Base-by-base conservation (phyloP, 2,113 vertebrate genomes). In the Cyphomyrus plagiostoma region DNA sequence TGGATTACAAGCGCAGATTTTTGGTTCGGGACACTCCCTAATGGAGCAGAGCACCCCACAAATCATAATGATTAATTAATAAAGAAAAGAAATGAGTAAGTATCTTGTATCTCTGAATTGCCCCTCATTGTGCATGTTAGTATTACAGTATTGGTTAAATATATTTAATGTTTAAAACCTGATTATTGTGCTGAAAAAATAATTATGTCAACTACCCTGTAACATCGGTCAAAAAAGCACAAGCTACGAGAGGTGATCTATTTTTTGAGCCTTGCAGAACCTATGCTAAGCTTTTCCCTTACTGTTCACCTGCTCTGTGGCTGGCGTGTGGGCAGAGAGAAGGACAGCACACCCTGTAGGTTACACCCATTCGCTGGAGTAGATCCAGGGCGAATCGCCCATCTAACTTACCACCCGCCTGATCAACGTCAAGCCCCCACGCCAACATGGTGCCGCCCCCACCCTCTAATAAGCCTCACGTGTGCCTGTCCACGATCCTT, bases 401-500 rank as follows among this genome's bases (percentile, higher is more conserved):
- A 15, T 49, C 49, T 87, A 42, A 92, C 77, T 17, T 30, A 83
- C 58, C 30, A 17, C 42, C 23, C n/a, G 13, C 21, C 45, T 8
- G 30, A 35, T 52, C 49, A 30, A n/a, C 17, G 6, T 17, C 46
- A 26, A 17, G 46, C 45, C 21, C 26, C 83, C 30, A 9, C n/a
- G 26, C 82, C 89, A 93, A 52, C 7, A 93, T 93, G 92, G 92
- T 91, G 8, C 90, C 92, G 2, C 92, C 92, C 5, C 89, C 91
- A 26, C 92, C 92, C 0, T 82, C 90, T 23, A 93, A 92, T 84
- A 92, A 91, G 89, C 90, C 91, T 23, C 93, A 93, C 46, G 90
- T 92, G 26, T 93, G 93, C 89, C 91, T 93, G 80, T 93, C 91
- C 77, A 91, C 91, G 21, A 89, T 92, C 39, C 62, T 93, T 6